A percentile compares a stretch with the other conserved stretches of the same genome.
These are phyloP conservation scores for Danaus plexippus DNA, from an alignment of 1,140 invertebrate species.

Conservation along the genomic window DNA sequence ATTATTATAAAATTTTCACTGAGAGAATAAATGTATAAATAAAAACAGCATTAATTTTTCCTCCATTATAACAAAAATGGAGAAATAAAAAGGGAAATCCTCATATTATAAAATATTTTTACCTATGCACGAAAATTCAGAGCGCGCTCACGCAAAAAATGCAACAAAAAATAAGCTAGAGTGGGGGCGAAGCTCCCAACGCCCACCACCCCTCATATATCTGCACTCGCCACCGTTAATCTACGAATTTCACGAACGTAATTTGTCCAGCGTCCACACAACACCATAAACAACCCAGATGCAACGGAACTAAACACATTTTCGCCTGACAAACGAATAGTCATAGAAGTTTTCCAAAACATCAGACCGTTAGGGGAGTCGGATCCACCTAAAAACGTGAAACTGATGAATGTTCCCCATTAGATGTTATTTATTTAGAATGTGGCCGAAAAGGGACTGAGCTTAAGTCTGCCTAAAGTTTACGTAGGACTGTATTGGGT, in stretches of 20 bases:
- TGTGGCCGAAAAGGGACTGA: slow-evolving; percentile 63
- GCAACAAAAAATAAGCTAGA: slow-evolving; percentile 57
- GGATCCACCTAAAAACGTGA: slow-evolving; percentile 62
- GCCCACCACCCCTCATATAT: slow-evolving; percentile 53
- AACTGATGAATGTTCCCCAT: slow-evolving; percentile 73
- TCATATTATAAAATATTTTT: slow-evolving; percentile 22
- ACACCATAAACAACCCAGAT: slow-evolving; percentile 23
- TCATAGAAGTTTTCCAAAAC: slow-evolving; percentile 46
- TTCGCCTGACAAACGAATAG: slow-evolving; percentile 17
- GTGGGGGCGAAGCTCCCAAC: slow-evolving; percentile 42
- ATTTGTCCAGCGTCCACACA: slow-evolving; percentile 33
- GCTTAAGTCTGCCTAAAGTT: slow-evolving; percentile 66
- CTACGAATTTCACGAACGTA: slow-evolving; percentile 55
- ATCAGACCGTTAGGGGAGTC: slow-evolving; percentile 53
- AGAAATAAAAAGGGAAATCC: slow-evolving; percentile 18
- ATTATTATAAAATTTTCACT: background rate
- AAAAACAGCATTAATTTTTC: background rate
- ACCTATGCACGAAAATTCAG: slow-evolving; percentile 39
- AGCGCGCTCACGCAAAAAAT: slow-evolving; percentile 59
- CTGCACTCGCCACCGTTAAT: slow-evolving; percentile 64
- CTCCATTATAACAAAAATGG: slow-evolving; percentile 3
- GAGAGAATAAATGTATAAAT: slow-evolving; percentile 4
- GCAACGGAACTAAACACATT: slow-evolving; percentile 11
- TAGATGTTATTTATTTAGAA: slow-evolving; percentile 74
- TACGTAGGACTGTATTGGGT: slow-evolving; percentile 70